Evolutionary conservation across 2,888 invertebrate species (phyloP).

Genomic region (Eurytoma adleriae): DNA sequence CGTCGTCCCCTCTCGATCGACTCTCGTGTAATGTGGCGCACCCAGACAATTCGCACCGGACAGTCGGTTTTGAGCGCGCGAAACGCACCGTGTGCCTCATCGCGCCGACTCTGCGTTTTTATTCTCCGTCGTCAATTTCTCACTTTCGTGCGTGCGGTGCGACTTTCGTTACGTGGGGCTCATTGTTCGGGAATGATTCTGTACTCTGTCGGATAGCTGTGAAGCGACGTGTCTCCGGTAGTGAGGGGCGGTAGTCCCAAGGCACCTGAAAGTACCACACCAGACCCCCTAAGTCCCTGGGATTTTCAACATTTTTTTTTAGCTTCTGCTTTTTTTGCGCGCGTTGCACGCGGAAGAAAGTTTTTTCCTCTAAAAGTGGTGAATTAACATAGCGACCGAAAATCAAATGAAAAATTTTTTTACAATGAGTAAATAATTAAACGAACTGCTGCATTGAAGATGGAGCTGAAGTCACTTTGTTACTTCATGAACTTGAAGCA

Average conservation of each 20-base stretch:
- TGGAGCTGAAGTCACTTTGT: no score
- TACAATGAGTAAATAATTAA: no score
- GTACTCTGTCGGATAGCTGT: constrained; percentile 71
- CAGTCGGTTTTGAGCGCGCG: constrained; percentile 25
- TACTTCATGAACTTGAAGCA: constrained; percentile 10
- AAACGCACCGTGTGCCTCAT: constrained; percentile 24
- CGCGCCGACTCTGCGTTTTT: constrained; percentile 35
- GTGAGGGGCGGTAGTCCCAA: constrained; percentile 71
- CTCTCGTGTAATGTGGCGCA: background rate
- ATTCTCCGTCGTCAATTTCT: constrained; percentile 52
- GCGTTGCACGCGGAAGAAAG: constrained; percentile 27
- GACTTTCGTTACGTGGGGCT: constrained; percentile 59
- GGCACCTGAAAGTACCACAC: constrained; percentile 72
- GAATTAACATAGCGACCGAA: constrained; percentile 24
- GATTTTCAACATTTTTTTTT: constrained; percentile 44
- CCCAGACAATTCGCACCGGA: constrained; percentile 24
- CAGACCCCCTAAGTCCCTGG: constrained; percentile 68
- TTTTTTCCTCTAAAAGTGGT: constrained; percentile 14
- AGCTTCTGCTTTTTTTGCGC: constrained; percentile 20
- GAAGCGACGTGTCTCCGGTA: constrained; percentile 70
- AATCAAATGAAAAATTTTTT: background rate
- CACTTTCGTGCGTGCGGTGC: constrained; percentile 53
- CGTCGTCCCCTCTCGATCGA: background rate
- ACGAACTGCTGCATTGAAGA: no score
- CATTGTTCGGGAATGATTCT: constrained; percentile 73